Conservation (phyloP, 2,797 vertebrate genomes). For the Dicrostonyx torquatus region DNA sequence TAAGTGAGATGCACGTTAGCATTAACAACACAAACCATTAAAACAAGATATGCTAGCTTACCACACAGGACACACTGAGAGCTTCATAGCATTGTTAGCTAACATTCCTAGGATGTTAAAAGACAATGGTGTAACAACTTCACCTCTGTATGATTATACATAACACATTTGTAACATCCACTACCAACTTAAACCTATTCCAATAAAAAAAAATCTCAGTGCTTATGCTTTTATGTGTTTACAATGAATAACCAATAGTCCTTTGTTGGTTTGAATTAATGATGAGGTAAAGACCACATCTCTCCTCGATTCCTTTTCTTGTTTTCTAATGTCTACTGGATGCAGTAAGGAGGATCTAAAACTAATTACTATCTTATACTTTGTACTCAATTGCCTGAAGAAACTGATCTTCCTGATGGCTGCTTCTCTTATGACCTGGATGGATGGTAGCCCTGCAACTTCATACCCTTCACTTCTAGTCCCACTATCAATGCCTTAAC, state of each 20-base stretch:
- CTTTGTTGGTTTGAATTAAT: background rate
- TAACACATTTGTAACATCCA: background rate
- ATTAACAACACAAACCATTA: slow-evolving; percentile 31
- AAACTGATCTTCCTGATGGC: background rate
- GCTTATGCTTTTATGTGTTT: background rate
- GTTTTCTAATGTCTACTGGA: background rate
- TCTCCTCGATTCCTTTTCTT: background rate
- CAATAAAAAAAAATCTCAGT: background rate
- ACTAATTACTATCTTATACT: background rate
- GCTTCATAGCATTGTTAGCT: slow-evolving; percentile 16
- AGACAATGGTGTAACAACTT: background rate
- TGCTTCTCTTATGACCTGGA: background rate
- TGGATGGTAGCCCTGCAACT: background rate
- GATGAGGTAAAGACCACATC: background rate
- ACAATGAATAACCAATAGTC: background rate
- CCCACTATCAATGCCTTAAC: background rate
- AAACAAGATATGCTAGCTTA: slow-evolving; percentile 41
- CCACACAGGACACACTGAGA: background rate
- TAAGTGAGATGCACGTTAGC: background rate
- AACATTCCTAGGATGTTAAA: background rate
- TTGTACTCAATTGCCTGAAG: background rate
- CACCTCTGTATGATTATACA: background rate
- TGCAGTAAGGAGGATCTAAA: background rate
- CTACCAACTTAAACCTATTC: background rate
- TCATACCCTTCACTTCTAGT: background rate